A percentile compares a stretch with the other conserved stretches of the same genome.
Conservation (phyloP, 2,797 vertebrate species). For the Anas georgica region DNA sequence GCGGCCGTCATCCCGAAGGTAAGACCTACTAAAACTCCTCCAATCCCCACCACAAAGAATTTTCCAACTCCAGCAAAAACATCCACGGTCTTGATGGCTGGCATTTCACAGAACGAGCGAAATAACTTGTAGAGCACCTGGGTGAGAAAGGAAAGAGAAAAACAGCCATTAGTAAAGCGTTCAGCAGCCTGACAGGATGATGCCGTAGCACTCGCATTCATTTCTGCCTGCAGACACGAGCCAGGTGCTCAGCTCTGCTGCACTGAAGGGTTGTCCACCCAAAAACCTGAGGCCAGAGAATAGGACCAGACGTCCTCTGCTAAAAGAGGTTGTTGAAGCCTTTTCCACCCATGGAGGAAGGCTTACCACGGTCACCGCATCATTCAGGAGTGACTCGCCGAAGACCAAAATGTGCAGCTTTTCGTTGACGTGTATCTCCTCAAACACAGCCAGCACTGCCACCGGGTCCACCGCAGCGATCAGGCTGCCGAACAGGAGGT, state of each 20-base stretch:
- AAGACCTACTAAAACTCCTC: slow-evolving; percentile 82
- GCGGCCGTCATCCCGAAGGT: slow-evolving; percentile 81
- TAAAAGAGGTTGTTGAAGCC: neutral
- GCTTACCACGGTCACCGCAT: slow-evolving; percentile 85
- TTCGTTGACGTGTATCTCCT: slow-evolving; percentile 89
- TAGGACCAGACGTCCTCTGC: neutral
- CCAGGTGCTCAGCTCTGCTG: neutral
- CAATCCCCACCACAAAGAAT: slow-evolving; percentile 83
- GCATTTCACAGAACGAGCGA: slow-evolving; percentile 83
- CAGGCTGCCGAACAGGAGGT: slow-evolving; percentile 85
- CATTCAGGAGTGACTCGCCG: slow-evolving; percentile 86
- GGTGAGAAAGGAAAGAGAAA: neutral
- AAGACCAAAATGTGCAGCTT: slow-evolving; percentile 88
- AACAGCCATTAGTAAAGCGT: neutral
- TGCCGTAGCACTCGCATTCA: fast-evolving
- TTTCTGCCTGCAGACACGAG: neutral
- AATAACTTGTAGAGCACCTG: slow-evolving; percentile 88
- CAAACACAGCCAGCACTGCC: slow-evolving; percentile 85
- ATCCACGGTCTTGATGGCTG: slow-evolving; percentile 74
- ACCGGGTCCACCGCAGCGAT: slow-evolving; percentile 85
- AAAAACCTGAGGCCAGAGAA: neutral
- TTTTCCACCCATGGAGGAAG: neutral
- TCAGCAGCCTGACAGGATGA: neutral
- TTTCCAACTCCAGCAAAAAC: slow-evolving; percentile 79
- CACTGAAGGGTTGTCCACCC: neutral